Evolutionary conservation across 2,888 invertebrate species (phyloP).

Genomic region (Drosophila limbata): DNA sequence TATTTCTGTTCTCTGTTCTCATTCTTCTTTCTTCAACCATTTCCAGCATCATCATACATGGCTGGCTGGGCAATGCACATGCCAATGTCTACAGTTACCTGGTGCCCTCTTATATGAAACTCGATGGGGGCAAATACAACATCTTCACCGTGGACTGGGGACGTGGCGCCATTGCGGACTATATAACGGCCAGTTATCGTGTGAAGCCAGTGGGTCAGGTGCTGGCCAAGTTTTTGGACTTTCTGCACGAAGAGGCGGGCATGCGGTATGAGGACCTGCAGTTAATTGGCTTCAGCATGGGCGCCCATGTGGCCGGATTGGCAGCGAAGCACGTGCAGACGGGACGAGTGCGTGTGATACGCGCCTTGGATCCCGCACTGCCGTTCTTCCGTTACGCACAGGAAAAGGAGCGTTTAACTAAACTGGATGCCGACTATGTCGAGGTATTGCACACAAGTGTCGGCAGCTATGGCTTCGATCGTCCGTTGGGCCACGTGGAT

Average conservation of each 20-base stretch:
- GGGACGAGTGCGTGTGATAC: conserved; percentile 80
- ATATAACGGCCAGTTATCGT: conserved; percentile 81
- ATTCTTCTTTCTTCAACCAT: background rate
- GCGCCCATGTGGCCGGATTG: conserved; percentile 88
- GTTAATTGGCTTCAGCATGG: conserved; percentile 87
- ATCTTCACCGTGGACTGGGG: conserved; percentile 84
- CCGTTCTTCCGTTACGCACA: conserved; percentile 80
- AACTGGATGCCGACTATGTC: conserved; percentile 89
- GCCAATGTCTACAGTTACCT: conserved; percentile 76
- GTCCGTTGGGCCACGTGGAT: conserved; percentile 86
- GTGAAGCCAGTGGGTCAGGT: conserved; percentile 86
- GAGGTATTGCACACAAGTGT: conserved; percentile 91
- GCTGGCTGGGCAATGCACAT: conserved; percentile 82
- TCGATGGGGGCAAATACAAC: conserved; percentile 69
- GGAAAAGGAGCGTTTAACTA: conserved; percentile 86
- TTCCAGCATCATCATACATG: conserved; percentile 81
- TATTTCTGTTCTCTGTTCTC: background rate
- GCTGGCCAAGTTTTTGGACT: conserved; percentile 88
- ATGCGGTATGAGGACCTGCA: conserved; percentile 78
- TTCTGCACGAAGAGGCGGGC: conserved; percentile 87
- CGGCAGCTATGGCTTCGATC: conserved; percentile 83
- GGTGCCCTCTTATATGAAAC: conserved; percentile 76
- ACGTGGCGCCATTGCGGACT: conserved; percentile 82
- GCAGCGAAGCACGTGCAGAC: conserved; percentile 85
- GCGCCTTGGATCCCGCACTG: conserved; percentile 89